Evolutionary conservation across 2,888 invertebrate genomes (phyloP).

Genomic region (Loripinus fragilis): DNA sequence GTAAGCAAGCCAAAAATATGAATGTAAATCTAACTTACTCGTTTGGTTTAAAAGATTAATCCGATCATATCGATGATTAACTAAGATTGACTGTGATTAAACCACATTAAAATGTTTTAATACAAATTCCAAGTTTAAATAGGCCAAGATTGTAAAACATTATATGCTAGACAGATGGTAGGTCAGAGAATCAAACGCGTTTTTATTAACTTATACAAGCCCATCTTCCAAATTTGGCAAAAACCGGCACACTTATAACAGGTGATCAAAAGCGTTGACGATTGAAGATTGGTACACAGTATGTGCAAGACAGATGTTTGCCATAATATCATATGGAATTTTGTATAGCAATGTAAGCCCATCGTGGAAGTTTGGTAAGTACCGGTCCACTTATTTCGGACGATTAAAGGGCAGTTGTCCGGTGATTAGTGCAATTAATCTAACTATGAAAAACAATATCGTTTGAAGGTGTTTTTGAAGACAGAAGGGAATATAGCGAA

Average conservation of each 20-base stretch:
- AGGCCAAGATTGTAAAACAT: neutral
- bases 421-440: neutral
- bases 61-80: conserved; percentile 7
- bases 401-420: neutral
- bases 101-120: neutral
- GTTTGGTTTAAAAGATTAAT: conserved; percentile 5
- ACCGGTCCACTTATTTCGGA: neutral
- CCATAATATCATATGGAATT: neutral
- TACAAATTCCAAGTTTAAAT: neutral
- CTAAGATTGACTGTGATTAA: conserved; percentile 9
- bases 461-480: neutral
- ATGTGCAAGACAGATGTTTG: neutral
- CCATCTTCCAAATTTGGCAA: neutral
- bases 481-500: neutral
- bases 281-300: too few species aligned
- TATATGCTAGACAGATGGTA: neutral
- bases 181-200: neutral
- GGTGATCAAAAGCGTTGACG: neutral
- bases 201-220: neutral
- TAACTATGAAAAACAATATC: neutral
- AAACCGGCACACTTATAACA: conserved; percentile 13
- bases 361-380: neutral
- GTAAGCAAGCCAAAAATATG: neutral
- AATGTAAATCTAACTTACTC: conserved; percentile 5
- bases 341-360: neutral